Base-by-base conservation (phyloP, 2,888 invertebrate genomes). In the Tortricodes alternella region DNA sequence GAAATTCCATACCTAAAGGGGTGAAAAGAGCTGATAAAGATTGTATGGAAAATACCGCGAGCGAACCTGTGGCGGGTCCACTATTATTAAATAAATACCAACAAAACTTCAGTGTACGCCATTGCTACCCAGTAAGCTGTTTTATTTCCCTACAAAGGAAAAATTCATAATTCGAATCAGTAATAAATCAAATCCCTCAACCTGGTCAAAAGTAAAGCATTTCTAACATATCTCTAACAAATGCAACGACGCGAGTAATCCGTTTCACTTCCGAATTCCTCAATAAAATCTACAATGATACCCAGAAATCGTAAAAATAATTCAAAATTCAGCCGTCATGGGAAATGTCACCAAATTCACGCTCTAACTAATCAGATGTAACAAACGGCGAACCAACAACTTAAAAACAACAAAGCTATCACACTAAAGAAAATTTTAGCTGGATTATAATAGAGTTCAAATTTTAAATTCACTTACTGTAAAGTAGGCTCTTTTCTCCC, bases 261-360 rank as follows among this genome's bases (percentile, higher is more conserved):
- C 80, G 78, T 68, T 68, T 75, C 75, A 83, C 83, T 85, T 85
- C 82, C 82, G 83, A 82, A 71, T 74, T 71, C 71, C 70, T 61
- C 63, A 32, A 39, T 61, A 58, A 57, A 38, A 61, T 59, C 67
- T 66, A 85, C 83, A 86, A 81, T 78, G 65, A 67, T 66, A 68
- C 62, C 78, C 76, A 73, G 73, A 76, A 76, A 81, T 81, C 73
- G 73, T 76, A 78, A 75, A 79, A 80, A 77, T 78, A 74, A 78
- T 77, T 76, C 74, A 50, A 62, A 65, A 88, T 86, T 83, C 77
- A 75, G 70, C 63, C 87, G 89, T 90, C 89, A 90, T 90, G 89
- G 89, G 89, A 89, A 87, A 81, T 70, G 85, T 86, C 84, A 66
- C 62, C 85, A 67, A 73, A 71, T 85, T 85, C 81, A 83, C 83